Evolutionary conservation across 1,140 invertebrate genomes (phyloP), one percentile per base, ranked within the genome.

Genomic region (Drosophila fuyamai): DNA sequence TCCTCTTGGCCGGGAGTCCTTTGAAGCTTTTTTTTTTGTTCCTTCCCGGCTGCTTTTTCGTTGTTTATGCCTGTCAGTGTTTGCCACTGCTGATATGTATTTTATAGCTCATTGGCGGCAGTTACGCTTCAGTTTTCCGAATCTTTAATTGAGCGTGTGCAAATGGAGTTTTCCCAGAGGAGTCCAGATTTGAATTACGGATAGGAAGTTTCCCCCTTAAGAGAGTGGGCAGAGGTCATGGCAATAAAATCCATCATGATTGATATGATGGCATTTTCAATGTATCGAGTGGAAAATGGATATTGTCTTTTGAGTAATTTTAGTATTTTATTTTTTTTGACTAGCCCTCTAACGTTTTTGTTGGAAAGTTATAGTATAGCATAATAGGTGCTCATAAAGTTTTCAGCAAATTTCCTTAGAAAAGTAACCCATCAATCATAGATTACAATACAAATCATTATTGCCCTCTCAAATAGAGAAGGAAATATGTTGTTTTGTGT

Each of bases 81-180:
- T 59, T 47, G 63, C 50, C 38, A 44, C 51, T 40, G 48, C 61
- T 76, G 72, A 51, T 76, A 44, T 76, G 56, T 68, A 77, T 67
- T 76, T 76, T 77, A 77, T 60, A 70, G 51, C 63, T 70, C 56
- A 77, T 77, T 77, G 74, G 56, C 74, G 51, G 75, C 55, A 50
- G 51, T 70, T 68, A 61, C 47, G 43, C 43, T 61, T 50, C 56
- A 70, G 51, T 77, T 61, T 65, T 36, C 44, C 27, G 38, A 57
- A 46, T 50, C 51, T 58, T 76, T 76, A 56, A 76, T 76, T 56
- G 71, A 71, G 44, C 50, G 67, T 70, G 65, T 71, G 50, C 51
- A 70, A 70, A 67, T 67, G 63, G 63, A 66, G 63, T 66, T 50
- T 67, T 63, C 43, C 36, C 13, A 27, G 18, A 23, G 9, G 27